Conservation (phyloP, 2,113 vertebrate genomes). For the Mesocricetus auratus region DNA sequence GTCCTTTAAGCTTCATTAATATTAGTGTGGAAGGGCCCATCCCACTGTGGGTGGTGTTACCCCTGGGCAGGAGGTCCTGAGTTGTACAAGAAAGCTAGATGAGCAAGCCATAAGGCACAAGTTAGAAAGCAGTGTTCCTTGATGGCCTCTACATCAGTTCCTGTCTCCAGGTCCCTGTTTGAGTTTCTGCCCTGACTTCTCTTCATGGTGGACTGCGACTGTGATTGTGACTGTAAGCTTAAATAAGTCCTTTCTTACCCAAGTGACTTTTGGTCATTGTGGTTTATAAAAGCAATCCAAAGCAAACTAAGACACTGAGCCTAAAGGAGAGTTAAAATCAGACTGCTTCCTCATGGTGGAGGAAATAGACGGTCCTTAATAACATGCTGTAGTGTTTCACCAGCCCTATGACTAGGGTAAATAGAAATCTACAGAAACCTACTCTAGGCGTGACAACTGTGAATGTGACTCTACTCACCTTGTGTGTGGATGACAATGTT, state of each 20-base stretch:
- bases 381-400: no score
- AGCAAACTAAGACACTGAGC: neutral
- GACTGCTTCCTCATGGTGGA: neutral
- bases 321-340: neutral
- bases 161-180: neutral
- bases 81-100: neutral
- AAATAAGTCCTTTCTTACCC: neutral
- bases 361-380: neutral
- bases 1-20: neutral
- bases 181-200: neutral
- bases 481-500: no score
- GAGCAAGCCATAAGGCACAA: neutral
- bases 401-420: neutral
- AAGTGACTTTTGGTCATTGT: neutral
- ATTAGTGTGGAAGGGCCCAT: neutral
- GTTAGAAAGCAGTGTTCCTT: neutral
- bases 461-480: neutral
- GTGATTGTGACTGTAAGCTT: no score
- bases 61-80: neutral
- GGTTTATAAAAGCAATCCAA: neutral
- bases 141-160: neutral
- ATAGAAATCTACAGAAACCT: neutral
- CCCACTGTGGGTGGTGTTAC: neutral
- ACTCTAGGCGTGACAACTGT: neutral
- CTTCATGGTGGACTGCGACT: neutral